Base-by-base conservation (phyloP, 2,888 invertebrate genomes). In the Slavum lentiscoides region DNA sequence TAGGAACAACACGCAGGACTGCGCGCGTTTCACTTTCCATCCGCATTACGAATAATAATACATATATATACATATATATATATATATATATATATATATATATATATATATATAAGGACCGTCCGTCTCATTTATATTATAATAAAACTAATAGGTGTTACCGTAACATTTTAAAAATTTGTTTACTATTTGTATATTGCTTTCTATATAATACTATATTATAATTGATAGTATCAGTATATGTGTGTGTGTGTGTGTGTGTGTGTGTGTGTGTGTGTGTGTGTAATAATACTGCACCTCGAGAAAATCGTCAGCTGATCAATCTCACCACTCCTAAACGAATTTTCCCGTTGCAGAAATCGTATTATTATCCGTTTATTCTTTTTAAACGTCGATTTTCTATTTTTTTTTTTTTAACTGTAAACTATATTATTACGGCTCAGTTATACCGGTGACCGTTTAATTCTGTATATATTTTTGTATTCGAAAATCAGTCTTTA, bases 1-100 rank as follows among this genome's bases (percentile, higher is more conserved):
- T 49, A 49, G 6, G 43, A 67, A 72, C 70, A 72, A 66, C 55
- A 55, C 30, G 30, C 39, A 9, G 39, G 55, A 58, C 30, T 30
- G 30, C 30, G 30, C 64, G 19, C 80, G 80, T 80, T 80, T 80
- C 80, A 80, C 80, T 80, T 80, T 80, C 64, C 80, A 80, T 58
- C 70, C 62, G 62, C 58, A 30, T 77, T 30, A 30, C 30, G 30
- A 30, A 30, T 30, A 30, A 30, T 30, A n/a, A 30, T 30, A 30
- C 30, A 4, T 55, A 15, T 53, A 58, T 75, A 75, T n/a, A n/a
- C n/a, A 30, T 30, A 30, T 30, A 30, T 4, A 4, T 55, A 15
- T 53, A 58, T 75, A 75, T n/a, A 30, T 30, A 30, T 30, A 30
- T 4, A 4, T 55, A 15, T 53, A 58, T 75, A 75, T n/a, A n/a